Base-by-base conservation (phyloP, 2,113 vertebrate genomes). In the Engystomops pustulosus region DNA sequence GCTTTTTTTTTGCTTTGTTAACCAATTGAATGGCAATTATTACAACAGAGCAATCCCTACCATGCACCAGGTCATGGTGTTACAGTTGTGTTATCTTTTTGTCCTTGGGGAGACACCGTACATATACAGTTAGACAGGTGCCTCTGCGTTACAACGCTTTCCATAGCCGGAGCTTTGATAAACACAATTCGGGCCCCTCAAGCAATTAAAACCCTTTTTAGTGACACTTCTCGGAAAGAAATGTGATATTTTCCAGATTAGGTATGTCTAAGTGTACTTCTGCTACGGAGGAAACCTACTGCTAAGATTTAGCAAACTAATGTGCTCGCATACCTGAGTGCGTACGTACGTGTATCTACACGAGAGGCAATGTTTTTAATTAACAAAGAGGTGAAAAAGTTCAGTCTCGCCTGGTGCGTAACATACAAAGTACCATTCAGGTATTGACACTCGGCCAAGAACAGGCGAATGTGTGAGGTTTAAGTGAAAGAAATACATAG, bases 321-420 rank as follows among this genome's bases (percentile, higher is more conserved):
- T 84, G 72, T 60, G 41, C 60, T 44, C 44, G 47, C 62, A 55
- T 68, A 53, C 74, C 67, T 51, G 32, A 79, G 78, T 85, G 83
- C 38, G 45, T 32, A 53, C 55, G 62, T 79, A 58, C 83, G 30
- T 70, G 83, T 85, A 78, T 58, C 74, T 85, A 68, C 83, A 70
- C 3, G 75, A 85, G 34, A 79, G 32, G 62, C 75, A 85, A 79
- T n/a, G 83, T 78, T 85, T n/a, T 85, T 85, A 70, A 85, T 79
- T 79, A 85, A 85, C 75, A 79, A 17, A 79, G 47, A 41, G 83
- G 83, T 85, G 74, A 85, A 85, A 85, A 85, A 58, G 83, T 85
- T 85, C 83, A 85, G 62, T 67, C 58, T 36, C 23, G 45, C 67
- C 47, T 85, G 38, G 47, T 70, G 75, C 49, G 47, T 20, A 77